phyloP scores from a whole-genome alignment of 2,797 vertebrate species.

The Mormyrops attenuatus region DNA sequence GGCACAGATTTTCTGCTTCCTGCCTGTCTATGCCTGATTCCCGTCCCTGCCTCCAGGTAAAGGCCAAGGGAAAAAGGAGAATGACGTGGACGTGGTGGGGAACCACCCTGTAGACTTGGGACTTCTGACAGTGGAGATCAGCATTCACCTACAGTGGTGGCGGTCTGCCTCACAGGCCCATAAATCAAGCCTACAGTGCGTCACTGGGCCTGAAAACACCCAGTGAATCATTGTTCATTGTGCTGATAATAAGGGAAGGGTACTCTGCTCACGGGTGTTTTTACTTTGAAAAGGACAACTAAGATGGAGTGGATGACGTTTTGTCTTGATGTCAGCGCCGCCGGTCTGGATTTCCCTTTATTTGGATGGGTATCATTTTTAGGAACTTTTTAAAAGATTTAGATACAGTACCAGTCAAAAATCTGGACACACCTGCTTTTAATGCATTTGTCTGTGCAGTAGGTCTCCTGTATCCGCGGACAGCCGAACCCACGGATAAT shows the following conservation, averaged over 20 bases:
- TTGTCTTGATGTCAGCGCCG: not conserved
- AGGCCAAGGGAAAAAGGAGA: not conserved
- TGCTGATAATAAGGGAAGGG: not conserved
- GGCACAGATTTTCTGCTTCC: not conserved
- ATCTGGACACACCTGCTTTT: not conserved
- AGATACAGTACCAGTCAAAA: not conserved
- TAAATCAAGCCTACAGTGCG: not conserved
- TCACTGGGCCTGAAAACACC: not conserved
- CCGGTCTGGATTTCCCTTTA: not conserved
- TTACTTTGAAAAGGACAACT: not conserved
- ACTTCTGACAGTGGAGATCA: not conserved
- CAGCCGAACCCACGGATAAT: not conserved
- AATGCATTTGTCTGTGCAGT: not conserved
- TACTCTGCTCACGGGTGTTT: not conserved
- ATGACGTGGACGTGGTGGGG: not conserved
- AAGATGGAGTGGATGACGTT: not conserved
- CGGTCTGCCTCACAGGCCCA: not conserved
- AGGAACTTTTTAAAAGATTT: not conserved
- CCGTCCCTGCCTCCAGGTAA: not conserved
- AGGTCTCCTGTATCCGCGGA: not conserved
- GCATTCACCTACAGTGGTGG: not conserved
- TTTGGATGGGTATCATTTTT: conserved; percentile 1
- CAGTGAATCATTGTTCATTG: not conserved
- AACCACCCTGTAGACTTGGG: not conserved
- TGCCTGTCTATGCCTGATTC: not conserved